Percentiles rank a stretch among this genome's conserved stretches.
Evolutionary conservation across 2,113 vertebrate species (phyloP).

Genomic region (Empidonax alnorum): DNA sequence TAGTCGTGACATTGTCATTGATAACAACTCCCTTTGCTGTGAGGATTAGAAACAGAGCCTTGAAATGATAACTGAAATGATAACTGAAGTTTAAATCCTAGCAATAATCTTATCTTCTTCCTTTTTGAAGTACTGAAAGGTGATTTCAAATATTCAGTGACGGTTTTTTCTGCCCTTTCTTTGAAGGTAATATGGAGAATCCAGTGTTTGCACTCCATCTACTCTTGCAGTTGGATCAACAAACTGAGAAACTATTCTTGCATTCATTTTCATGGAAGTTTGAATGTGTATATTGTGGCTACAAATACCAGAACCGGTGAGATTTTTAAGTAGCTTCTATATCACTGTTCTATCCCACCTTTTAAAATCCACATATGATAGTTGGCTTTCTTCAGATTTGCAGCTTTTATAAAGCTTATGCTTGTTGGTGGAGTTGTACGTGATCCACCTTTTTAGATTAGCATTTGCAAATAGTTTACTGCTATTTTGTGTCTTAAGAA

Average conservation of each 20-base stretch:
- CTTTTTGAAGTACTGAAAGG: neutral
- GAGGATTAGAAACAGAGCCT: neutral
- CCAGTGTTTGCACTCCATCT: constrained; percentile 89
- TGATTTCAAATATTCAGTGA: neutral
- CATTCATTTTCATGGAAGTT: constrained; percentile 85
- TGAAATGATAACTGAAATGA: neutral
- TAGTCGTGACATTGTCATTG: neutral
- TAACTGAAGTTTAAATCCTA: neutral
- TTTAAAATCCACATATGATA: neutral
- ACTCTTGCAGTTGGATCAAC: constrained; percentile 78
- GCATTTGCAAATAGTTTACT: neutral
- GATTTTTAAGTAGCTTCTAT: neutral
- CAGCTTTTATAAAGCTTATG: neutral
- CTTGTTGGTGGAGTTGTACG: neutral
- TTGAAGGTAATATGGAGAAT: constrained; percentile 84
- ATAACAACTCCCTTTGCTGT: neutral
- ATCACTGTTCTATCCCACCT: neutral
- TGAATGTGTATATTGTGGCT: constrained; percentile 82
- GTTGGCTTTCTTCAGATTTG: neutral
- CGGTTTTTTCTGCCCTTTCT: neutral
- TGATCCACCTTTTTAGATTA: neutral
- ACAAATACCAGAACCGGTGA: constrained; percentile 78
- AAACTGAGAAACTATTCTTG: constrained; percentile 80
- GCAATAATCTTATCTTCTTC: neutral
- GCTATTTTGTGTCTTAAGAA: neutral